Evolutionary conservation across 2,888 invertebrate genomes (phyloP).

Genomic region (Spicauda simplicius): DNA sequence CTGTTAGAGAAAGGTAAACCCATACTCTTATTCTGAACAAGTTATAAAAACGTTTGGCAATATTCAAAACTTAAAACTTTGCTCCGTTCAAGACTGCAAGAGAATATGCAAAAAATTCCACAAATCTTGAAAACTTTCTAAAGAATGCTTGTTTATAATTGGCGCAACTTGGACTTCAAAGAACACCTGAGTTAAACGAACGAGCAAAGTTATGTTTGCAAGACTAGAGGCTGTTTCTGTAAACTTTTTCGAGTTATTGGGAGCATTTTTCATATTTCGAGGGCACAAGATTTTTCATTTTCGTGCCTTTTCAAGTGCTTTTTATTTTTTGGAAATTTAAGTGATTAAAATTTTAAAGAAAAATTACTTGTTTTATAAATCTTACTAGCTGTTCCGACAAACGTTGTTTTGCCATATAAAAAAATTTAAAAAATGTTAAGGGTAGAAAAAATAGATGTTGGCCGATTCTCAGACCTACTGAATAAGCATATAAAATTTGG

Average conservation of each 20-base stretch:
- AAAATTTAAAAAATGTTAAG: too few relatives aligned
- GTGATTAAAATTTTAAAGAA: too few relatives aligned
- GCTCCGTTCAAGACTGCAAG: background rate
- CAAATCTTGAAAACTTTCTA: conserved; percentile 40
- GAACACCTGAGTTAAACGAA: conserved; percentile 37
- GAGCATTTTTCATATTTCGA: background rate
- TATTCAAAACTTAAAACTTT: background rate
- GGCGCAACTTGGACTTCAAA: conserved; percentile 36
- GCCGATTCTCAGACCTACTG: too few relatives aligned
- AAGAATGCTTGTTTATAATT: conserved; percentile 46
- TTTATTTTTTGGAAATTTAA: too few relatives aligned
- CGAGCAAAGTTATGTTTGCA: conserved; percentile 12
- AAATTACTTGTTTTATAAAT: too few relatives aligned
- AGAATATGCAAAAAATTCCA: conserved; percentile 1
- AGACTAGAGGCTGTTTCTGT: background rate
- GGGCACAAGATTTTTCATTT: too few relatives aligned
- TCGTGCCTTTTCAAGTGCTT: too few relatives aligned
- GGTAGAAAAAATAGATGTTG: too few relatives aligned
- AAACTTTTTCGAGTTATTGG: background rate
- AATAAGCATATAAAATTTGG: too few relatives aligned
- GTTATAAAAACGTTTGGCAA: background rate
- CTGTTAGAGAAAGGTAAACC: too few relatives aligned
- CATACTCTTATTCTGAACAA: background rate
- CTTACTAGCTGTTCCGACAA: too few relatives aligned
- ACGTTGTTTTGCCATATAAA: too few relatives aligned